These are phyloP conservation scores for Sebastes elongatus DNA, from an alignment of 2,797 vertebrate species.

Conservation along the genomic window DNA sequence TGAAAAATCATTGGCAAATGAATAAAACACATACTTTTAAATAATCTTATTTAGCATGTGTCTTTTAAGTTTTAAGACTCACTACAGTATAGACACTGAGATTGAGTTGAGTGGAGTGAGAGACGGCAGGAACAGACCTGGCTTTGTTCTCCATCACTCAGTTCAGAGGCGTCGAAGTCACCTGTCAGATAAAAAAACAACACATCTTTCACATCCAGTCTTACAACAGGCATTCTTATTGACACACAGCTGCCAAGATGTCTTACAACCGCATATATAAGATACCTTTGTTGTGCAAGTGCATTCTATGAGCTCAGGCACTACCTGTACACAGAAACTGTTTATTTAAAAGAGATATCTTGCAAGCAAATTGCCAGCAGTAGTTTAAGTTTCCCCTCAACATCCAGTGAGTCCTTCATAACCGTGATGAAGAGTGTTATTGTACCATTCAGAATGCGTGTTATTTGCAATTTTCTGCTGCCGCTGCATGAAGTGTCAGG, in stretches of 20 bases:
- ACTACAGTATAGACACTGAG: background rate
- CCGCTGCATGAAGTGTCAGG: conserved; percentile 47
- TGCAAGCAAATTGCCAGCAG: background rate
- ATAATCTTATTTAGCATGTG: conserved; percentile 3
- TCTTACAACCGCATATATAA: background rate
- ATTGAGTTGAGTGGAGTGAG: background rate
- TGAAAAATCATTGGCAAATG: conserved; percentile 37
- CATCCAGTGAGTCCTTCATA: conserved; percentile 11
- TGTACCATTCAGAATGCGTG: conserved; percentile 4
- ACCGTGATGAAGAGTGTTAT: conserved; percentile 1
- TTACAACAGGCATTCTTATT: background rate
- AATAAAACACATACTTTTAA: conserved; percentile 47
- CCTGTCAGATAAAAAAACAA: conserved; percentile 62
- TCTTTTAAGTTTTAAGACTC: conserved; percentile 1
- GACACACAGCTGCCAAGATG: conserved; percentile 23
- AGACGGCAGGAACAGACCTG: conserved; percentile 71
- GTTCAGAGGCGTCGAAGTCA: conserved; percentile 75
- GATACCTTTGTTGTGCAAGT: background rate
- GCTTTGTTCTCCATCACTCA: conserved; percentile 71
- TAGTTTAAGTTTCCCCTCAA: background rate
- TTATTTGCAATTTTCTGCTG: conserved; percentile 59
- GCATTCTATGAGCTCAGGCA: conserved; percentile 8
- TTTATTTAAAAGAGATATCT: background rate
- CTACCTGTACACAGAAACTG: background rate
- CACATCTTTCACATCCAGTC: conserved; percentile 8